Evolutionary conservation across 2,888 invertebrate species (phyloP).

Genomic region (Spilosoma lubricipeda): DNA sequence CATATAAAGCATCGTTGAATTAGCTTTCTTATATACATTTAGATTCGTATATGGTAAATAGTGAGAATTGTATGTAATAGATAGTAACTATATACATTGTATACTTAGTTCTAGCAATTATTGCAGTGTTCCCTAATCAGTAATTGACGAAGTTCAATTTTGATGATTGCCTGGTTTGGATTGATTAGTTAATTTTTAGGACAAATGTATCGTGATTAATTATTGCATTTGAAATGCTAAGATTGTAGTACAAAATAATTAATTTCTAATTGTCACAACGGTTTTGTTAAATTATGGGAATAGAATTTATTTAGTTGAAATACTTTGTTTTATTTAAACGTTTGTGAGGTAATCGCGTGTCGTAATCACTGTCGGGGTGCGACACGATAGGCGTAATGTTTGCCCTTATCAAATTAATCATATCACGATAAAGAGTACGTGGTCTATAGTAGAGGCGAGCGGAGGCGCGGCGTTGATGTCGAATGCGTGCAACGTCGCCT

Average conservation of each 20-base stretch:
- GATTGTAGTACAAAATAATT: constrained; percentile 72
- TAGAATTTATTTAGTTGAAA: constrained; percentile 72
- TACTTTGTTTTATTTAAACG: constrained; percentile 66
- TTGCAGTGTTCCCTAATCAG: constrained; percentile 31
- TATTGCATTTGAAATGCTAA: constrained; percentile 55
- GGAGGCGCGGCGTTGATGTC: constrained; percentile 68
- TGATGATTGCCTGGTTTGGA: constrained; percentile 33
- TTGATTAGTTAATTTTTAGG: constrained; percentile 37
- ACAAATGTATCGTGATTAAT: constrained; percentile 44
- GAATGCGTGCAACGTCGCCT: constrained; percentile 56
- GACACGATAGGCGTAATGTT: constrained; percentile 51
- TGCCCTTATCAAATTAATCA: constrained; percentile 70
- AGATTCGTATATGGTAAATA: background rate
- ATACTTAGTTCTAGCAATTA: constrained; percentile 13
- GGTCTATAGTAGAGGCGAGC: constrained; percentile 35
- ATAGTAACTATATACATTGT: constrained; percentile 14
- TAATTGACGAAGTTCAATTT: constrained; percentile 24
- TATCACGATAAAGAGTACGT: constrained; percentile 66
- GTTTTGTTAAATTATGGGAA: constrained; percentile 69
- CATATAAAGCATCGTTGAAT: background rate
- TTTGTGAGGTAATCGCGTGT: constrained; percentile 49
- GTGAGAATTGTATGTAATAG: constrained; percentile 5
- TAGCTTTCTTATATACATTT: background rate
- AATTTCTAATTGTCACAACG: constrained; percentile 66
- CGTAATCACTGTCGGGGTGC: constrained; percentile 46